Evolutionary conservation across 92 coral and sea anemone genomes (phyloP).

Genomic region (Heliopora coerulea): DNA sequence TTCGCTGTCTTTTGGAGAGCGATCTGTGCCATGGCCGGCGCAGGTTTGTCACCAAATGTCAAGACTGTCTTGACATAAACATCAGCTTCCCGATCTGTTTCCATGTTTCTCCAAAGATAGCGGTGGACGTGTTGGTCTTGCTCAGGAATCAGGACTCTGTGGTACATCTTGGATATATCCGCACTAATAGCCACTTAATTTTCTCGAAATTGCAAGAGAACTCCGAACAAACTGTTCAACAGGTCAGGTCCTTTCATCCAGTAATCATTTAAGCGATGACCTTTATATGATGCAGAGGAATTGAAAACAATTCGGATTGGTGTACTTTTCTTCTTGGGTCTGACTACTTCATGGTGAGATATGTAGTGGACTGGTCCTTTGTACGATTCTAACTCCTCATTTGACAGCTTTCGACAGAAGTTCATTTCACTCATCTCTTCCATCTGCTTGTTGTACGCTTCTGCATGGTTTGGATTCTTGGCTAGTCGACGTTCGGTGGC

Average conservation of each 20-base stretch:
- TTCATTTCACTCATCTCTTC: slow-evolving; percentile 56
- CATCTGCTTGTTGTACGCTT: slow-evolving; percentile 49
- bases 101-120: slow-evolving; percentile 63
- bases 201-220: slow-evolving; percentile 54
- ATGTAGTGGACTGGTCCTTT: slow-evolving; percentile 56
- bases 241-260: too few relatives aligned
- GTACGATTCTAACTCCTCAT: slow-evolving; percentile 45
- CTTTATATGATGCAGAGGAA: slow-evolving; percentile 31
- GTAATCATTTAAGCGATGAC: slow-evolving; percentile 43
- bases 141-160: slow-evolving; percentile 51
- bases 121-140: slow-evolving; percentile 65
- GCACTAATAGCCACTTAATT: slow-evolving; percentile 47
- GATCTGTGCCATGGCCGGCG: slow-evolving; percentile 8
- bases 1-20: not conserved
- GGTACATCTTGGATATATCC: slow-evolving; percentile 62
- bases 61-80: slow-evolving; percentile 49
- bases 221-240: slow-evolving; percentile 38
- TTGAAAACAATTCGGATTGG: slow-evolving; percentile 45
- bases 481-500: slow-evolving; percentile 37
- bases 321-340: slow-evolving; percentile 56
- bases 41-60: slow-evolving; percentile 1
- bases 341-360: slow-evolving; percentile 47
- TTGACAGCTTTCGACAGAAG: slow-evolving; percentile 52
- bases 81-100: slow-evolving; percentile 52
- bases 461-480: slow-evolving; percentile 47